Evolutionary conservation across 2,113 vertebrate species (phyloP).

Genomic region (Cyprinodon tularosa): DNA sequence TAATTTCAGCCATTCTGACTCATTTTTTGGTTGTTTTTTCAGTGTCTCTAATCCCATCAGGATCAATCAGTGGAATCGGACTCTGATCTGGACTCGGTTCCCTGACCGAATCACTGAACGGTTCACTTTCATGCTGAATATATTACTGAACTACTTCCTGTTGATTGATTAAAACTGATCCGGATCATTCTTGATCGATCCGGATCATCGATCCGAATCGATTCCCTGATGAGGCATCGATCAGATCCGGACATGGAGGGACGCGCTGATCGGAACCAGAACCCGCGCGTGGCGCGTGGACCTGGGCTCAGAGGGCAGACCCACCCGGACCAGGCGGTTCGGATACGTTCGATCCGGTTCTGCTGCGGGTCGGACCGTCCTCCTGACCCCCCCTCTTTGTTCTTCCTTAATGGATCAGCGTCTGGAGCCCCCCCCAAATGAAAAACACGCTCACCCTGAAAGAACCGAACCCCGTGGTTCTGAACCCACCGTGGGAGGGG

Average conservation of each 20-base stretch:
- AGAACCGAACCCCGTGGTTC: not conserved
- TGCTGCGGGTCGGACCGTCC: slow-evolving; percentile 12
- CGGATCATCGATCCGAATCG: not conserved
- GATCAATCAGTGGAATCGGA: too few species aligned
- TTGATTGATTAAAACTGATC: not conserved
- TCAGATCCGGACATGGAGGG: too few species aligned
- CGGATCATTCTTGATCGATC: not conserved
- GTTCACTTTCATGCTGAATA: too few species aligned
- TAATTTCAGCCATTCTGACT: too few species aligned
- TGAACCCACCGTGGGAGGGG: not conserved
- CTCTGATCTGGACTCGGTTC: not conserved
- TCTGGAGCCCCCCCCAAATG: slow-evolving; percentile 56
- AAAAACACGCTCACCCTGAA: slow-evolving; percentile 25
- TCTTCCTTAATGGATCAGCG: slow-evolving; percentile 73
- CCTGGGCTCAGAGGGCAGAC: not conserved
- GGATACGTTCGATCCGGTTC: not conserved
- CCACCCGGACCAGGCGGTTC: not conserved
- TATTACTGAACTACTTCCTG: not conserved
- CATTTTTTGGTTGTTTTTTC: too few species aligned
- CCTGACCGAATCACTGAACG: too few species aligned
- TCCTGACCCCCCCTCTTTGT: slow-evolving; percentile 58
- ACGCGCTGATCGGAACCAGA: not conserved
- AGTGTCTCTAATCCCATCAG: too few species aligned
- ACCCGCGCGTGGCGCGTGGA: not conserved
- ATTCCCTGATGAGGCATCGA: not conserved